Evolutionary conservation across 2,113 vertebrate genomes (phyloP), one percentile per base, ranked within the genome.

Genomic region (Pelvicachromis taeniatus): DNA sequence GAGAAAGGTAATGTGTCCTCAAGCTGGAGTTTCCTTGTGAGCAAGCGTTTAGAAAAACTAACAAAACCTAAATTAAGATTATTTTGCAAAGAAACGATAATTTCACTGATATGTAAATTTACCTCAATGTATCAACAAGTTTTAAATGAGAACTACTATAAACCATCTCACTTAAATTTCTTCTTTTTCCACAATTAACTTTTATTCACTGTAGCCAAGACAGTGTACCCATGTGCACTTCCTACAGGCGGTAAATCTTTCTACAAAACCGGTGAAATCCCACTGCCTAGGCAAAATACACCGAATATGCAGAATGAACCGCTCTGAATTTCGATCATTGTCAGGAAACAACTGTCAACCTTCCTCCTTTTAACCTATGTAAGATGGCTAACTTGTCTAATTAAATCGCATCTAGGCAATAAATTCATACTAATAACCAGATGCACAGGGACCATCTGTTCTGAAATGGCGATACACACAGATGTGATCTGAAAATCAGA

Each of bases 331-430:
- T 78, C 59, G 13, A 88, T 86, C 79, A 81, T 31, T 52, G 58
- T 88, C 52, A 23, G 77, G 29, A 87, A 80, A 86, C 42, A 81
- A 75, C 31, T 55, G 85, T 50, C 85, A 87, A 87, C 59, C 81
- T 35, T 54, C 26, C 14, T 79, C 77, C 38, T 35, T 89, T 85
- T 73, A 90, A 86, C 82, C 23, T 52, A 48, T 81, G 86, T 88
- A 87, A 90, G 89, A 86, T 77, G 85, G 84, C 83, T 89, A 82
- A 84, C 96, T 95, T 95, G 95, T 97, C 95, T 89, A 90, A 93
- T 93, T 80, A 91, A 91, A 90, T 38, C 53, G 58, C 78, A 80
- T 77, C 85, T 87, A 87, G 54, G 89, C 86, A 81, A 94, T 92
- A 92, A 88, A 93, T 94, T 83, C 84, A 70, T 84, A 63, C 88